Conservation (phyloP, 2,888 invertebrate genomes). For the Harpagoxenus sublaevis region DNA sequence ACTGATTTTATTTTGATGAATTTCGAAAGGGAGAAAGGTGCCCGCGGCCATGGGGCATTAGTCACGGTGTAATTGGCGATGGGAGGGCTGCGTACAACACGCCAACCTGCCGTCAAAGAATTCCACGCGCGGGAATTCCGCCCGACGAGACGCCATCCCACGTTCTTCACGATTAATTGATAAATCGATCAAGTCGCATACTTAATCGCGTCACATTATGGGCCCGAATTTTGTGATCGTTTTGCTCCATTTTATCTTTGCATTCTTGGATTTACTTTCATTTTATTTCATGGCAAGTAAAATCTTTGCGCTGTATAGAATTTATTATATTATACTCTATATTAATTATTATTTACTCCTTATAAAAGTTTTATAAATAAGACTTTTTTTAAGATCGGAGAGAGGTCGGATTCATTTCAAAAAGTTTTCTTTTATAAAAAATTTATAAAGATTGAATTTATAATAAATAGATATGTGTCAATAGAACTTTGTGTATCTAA, state of each 20-base stretch:
- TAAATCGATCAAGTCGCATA: slow-evolving; percentile 43
- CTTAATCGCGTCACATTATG: slow-evolving; percentile 31
- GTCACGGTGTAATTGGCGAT: slow-evolving; percentile 83
- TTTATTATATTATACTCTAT: neutral
- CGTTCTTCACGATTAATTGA: slow-evolving; percentile 48
- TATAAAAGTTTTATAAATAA: neutral
- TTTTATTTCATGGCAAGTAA: neutral
- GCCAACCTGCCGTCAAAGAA: slow-evolving; percentile 51
- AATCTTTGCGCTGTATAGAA: neutral
- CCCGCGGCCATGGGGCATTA: slow-evolving; percentile 81
- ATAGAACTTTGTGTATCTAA: neutral
- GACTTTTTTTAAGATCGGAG: neutral
- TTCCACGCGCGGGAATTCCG: slow-evolving; percentile 59
- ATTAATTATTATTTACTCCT: neutral
- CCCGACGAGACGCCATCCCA: slow-evolving; percentile 13
- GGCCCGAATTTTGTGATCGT: neutral
- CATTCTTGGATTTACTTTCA: slow-evolving; percentile 11
- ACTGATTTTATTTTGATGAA: slow-evolving; percentile 83
- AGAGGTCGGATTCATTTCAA: neutral
- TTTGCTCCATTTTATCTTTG: neutral
- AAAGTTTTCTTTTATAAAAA: neutral
- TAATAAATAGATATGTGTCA: neutral
- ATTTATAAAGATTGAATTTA: neutral
- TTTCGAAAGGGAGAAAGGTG: slow-evolving; percentile 79
- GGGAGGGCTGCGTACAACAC: slow-evolving; percentile 66